Percentiles rank a stretch among this genome's conserved stretches.
These are phyloP conservation scores for Oreohelix idahoensis DNA, from an alignment of 1,140 invertebrate genomes.

Conservation along the genomic window DNA sequence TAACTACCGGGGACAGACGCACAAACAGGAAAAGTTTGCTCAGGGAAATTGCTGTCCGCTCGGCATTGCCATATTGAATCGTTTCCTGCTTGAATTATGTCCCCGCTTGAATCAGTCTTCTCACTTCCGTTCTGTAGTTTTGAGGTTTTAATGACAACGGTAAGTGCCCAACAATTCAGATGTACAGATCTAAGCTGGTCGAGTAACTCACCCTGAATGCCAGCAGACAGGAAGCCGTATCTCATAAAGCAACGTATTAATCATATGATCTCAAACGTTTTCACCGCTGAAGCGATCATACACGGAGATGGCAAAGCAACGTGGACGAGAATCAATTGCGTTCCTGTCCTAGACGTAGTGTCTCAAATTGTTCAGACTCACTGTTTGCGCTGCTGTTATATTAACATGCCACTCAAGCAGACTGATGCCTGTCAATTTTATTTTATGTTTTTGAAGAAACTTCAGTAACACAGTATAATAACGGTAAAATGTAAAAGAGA, in stretches of 20 bases:
- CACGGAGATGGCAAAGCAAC: neutral
- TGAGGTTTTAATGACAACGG: neutral
- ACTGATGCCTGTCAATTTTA: too few species aligned
- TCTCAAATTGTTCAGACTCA: too few species aligned
- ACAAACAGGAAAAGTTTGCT: conserved; percentile 39
- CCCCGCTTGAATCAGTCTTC: neutral
- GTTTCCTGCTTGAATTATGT: conserved; percentile 30
- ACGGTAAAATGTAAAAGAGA: too few species aligned
- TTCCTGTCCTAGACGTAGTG: too few species aligned
- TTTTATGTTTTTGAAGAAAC: too few species aligned
- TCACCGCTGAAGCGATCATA: too few species aligned
- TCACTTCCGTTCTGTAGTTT: neutral
- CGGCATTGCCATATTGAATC: conserved; percentile 33
- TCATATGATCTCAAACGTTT: neutral
- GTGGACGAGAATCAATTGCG: too few species aligned
- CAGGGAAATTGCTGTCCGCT: neutral
- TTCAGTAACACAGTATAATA: too few species aligned
- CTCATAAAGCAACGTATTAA: conserved; percentile 10
- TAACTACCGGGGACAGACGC: conserved; percentile 32
- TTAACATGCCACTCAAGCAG: too few species aligned
- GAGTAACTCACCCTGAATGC: neutral
- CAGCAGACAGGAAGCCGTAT: neutral
- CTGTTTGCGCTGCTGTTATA: too few species aligned
- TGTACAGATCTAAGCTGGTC: neutral
- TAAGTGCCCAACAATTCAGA: neutral